Percentiles rank a stretch among this genome's conserved stretches.
Conservation (phyloP, 2,888 invertebrate genomes). For the Myopa tessellatipennis region DNA sequence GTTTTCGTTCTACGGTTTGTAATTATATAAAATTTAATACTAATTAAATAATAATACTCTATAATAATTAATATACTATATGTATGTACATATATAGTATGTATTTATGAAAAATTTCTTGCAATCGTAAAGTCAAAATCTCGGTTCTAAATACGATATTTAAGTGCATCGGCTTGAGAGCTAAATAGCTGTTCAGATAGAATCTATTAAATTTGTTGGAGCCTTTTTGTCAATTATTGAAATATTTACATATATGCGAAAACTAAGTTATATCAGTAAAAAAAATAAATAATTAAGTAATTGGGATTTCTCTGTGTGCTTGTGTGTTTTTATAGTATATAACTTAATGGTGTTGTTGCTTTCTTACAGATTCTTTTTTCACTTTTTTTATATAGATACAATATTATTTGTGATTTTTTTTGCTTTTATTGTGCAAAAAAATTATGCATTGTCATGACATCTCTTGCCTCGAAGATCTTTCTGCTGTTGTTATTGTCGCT, state of each 20-base stretch:
- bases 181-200: too few species aligned
- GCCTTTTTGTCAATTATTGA: neutral
- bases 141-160: too few species aligned
- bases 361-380: neutral
- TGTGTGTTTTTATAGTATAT: neutral
- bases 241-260: neutral
- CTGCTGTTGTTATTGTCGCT: neutral
- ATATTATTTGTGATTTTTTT: neutral
- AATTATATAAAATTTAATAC: too few species aligned
- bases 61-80: too few species aligned
- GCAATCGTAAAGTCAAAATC: too few species aligned
- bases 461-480: neutral
- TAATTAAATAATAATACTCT: too few species aligned
- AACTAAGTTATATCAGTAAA: too few species aligned
- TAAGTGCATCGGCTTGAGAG: too few species aligned
- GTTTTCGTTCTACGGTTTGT: neutral
- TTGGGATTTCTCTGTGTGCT: neutral
- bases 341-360: neutral
- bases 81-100: too few species aligned
- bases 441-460: slow-evolving; percentile 28
- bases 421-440: neutral
- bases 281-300: too few species aligned
- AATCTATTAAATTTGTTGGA: neutral
- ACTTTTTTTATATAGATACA: neutral
- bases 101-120: too few species aligned